phyloP scores from a whole-genome alignment of 2,797 vertebrate genomes.

The Dermochelys coriacea region DNA sequence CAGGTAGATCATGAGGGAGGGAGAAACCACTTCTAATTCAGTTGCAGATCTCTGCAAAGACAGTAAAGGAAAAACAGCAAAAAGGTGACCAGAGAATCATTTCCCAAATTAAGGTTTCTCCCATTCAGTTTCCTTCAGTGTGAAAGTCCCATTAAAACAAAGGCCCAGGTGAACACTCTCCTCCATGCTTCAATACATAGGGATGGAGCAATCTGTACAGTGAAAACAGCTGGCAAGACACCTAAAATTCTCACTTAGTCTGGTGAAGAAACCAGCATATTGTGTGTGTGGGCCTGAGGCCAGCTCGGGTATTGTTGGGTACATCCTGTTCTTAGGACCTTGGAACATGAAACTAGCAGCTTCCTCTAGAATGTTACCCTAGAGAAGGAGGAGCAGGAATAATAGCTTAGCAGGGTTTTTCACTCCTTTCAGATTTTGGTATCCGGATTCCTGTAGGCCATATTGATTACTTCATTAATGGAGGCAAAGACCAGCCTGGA shows the following conservation, averaged over 20 bases:
- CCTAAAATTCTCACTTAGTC: neutral
- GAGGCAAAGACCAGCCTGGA: slow-evolving; percentile 94
- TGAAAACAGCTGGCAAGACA: neutral
- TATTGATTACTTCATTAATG: slow-evolving; percentile 94
- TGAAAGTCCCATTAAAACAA: no score
- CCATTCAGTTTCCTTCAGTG: no score
- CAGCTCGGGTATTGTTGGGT: neutral
- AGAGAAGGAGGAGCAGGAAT: neutral
- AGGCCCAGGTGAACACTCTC: neutral
- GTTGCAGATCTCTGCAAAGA: no score
- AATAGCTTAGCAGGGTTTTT: neutral
- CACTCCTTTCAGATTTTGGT: slow-evolving; percentile 88
- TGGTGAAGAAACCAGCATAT: neutral
- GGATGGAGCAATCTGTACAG: neutral
- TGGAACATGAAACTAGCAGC: neutral
- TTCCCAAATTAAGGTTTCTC: no score
- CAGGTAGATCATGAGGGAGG: no score
- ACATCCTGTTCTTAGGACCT: neutral
- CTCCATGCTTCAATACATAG: neutral
- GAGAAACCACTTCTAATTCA: no score
- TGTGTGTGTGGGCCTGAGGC: neutral
- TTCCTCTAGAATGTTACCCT: neutral
- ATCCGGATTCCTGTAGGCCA: slow-evolving; percentile 96
- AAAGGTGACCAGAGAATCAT: no score
- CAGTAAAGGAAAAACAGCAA: no score